Percentiles rank a stretch among this genome's conserved stretches.
phyloP scores from a whole-genome alignment of 1,140 invertebrate genomes.

The Acyrthosiphon pisum region DNA sequence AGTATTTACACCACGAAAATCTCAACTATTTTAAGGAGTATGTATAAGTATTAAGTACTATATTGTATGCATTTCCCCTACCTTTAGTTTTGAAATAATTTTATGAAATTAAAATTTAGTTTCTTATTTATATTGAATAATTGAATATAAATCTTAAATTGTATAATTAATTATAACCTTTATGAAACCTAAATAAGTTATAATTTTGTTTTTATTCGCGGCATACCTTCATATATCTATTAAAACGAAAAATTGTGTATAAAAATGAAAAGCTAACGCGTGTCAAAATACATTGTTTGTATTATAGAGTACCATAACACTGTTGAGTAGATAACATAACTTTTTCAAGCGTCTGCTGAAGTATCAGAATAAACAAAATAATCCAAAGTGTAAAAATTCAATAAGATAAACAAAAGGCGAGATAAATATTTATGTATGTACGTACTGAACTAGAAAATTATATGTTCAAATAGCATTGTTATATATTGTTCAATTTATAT shows the following conservation, averaged over 20 bases:
- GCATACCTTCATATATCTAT: background rate
- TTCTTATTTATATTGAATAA: background rate
- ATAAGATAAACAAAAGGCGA: background rate
- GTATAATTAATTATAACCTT: background rate
- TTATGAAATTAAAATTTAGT: background rate
- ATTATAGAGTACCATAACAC: background rate
- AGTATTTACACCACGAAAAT: background rate
- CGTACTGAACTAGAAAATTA: background rate
- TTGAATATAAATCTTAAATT: background rate
- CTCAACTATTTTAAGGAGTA: background rate
- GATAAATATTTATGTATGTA: background rate
- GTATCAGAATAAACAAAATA: constrained; percentile 26
- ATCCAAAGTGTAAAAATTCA: constrained; percentile 24
- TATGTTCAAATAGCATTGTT: background rate
- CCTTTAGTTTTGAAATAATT: background rate
- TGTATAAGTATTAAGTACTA: too few species aligned
- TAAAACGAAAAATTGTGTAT: background rate
- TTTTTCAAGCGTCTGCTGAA: background rate
- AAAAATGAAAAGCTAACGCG: background rate
- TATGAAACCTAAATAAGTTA: background rate
- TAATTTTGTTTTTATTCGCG: background rate
- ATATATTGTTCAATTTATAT: background rate
- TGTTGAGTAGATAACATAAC: constrained; percentile 13
- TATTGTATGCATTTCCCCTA: background rate
- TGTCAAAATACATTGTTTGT: background rate